Evolutionary conservation across 1,140 invertebrate species (phyloP).

Genomic region (Hormaphis cornu): DNA sequence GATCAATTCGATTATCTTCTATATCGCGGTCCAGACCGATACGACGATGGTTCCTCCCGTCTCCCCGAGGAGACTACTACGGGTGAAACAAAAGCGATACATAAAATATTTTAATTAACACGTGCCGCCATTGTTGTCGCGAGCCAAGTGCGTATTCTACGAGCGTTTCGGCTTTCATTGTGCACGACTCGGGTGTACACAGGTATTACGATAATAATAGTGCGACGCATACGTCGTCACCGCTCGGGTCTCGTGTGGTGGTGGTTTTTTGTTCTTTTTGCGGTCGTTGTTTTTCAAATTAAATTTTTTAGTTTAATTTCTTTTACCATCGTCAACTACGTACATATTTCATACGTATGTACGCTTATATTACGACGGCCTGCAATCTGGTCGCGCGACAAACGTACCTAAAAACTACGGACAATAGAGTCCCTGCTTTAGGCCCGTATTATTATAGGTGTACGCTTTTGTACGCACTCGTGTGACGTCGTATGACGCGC

Average conservation of each 20-base stretch:
- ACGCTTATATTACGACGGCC: not conserved
- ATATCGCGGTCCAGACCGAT: too few species aligned
- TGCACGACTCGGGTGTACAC: not conserved
- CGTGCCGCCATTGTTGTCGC: slow-evolving; percentile 14
- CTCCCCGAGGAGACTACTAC: not conserved
- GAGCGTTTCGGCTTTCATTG: slow-evolving; percentile 20
- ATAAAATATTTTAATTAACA: slow-evolving; percentile 31
- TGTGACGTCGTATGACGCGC: too few species aligned
- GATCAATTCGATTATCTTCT: too few species aligned
- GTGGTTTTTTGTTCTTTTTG: slow-evolving; percentile 4
- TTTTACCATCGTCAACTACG: not conserved
- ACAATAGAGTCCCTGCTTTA: too few species aligned
- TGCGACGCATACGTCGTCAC: not conserved
- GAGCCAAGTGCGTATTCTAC: not conserved
- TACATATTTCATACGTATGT: not conserved
- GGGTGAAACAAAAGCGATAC: slow-evolving; percentile 22
- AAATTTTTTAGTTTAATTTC: not conserved
- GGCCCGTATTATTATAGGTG: too few species aligned
- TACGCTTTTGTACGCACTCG: too few species aligned
- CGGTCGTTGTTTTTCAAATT: not conserved
- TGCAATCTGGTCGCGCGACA: too few species aligned
- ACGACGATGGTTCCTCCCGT: too few species aligned
- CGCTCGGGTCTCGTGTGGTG: not conserved
- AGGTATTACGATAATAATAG: not conserved
- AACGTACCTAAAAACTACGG: too few species aligned